Percentiles rank a stretch among this genome's conserved stretches.
Evolutionary conservation across 2,888 invertebrate species (phyloP).

Genomic region (Agriopis aurantiaria): DNA sequence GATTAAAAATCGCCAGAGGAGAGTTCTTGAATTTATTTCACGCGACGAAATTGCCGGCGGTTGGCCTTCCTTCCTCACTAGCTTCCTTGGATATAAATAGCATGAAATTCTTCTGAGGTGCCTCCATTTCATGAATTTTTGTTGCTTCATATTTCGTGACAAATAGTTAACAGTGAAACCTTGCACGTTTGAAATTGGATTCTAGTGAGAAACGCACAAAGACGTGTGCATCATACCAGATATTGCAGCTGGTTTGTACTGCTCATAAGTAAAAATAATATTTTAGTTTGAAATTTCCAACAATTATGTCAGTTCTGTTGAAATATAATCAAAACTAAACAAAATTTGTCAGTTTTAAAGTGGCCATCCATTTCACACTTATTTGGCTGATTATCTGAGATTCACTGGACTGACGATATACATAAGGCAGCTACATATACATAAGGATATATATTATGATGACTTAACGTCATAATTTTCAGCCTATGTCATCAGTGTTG

Average conservation of each 20-base stretch:
- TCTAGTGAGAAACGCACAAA: constrained; percentile 53
- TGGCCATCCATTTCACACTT: too few species aligned
- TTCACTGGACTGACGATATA: too few species aligned
- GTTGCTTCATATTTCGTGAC: constrained; percentile 71
- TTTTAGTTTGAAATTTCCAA: not conserved
- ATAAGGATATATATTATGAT: too few species aligned
- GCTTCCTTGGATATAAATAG: constrained; percentile 59
- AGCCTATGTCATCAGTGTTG: too few species aligned
- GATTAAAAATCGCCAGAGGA: constrained; percentile 67
- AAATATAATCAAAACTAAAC: too few species aligned
- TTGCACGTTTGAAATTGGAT: constrained; percentile 61
- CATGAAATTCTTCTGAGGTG: constrained; percentile 59
- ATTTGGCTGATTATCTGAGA: too few species aligned
- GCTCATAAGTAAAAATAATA: not conserved
- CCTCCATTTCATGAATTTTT: constrained; percentile 73
- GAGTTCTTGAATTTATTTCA: constrained; percentile 67
- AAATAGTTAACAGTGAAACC: constrained; percentile 64
- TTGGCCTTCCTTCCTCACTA: constrained; percentile 65
- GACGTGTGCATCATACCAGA: constrained; percentile 46
- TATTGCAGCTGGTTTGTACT: constrained; percentile 35
- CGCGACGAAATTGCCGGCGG: constrained; percentile 65
- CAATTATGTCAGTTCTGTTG: not conserved
- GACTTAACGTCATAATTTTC: too few species aligned
- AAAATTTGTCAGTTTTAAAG: too few species aligned
- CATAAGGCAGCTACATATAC: too few species aligned